A percentile compares a stretch with the other conserved stretches of the same genome.
Evolutionary conservation across 2,888 invertebrate genomes (phyloP).

Genomic region (Drosophila lacicola): DNA sequence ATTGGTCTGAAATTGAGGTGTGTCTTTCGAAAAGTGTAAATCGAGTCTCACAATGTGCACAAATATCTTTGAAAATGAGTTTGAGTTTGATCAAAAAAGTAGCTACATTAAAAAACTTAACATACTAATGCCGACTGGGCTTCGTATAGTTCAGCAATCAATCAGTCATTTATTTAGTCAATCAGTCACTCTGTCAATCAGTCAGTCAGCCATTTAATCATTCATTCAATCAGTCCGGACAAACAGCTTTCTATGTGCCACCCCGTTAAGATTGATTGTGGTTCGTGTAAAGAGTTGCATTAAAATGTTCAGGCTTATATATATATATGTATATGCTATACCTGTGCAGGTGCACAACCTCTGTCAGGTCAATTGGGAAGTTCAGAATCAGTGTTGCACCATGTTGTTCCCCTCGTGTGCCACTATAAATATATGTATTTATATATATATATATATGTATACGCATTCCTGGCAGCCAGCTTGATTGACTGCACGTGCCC

Average conservation of each 20-base stretch:
- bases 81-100: too few species aligned
- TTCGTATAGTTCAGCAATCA: too few species aligned
- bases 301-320: neutral
- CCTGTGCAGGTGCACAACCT: constrained; percentile 6
- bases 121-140: too few species aligned
- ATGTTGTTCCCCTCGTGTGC: constrained; percentile 21
- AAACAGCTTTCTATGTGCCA: neutral
- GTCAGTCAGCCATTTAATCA: too few species aligned
- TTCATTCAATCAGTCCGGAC: too few species aligned
- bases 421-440: constrained; percentile 4
- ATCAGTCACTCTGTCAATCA: too few species aligned
- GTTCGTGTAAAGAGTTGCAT: neutral
- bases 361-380: constrained; percentile 8
- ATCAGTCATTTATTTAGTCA: too few species aligned
- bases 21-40: too few species aligned
- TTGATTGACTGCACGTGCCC: constrained; percentile 58
- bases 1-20: too few species aligned
- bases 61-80: too few species aligned
- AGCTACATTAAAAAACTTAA: too few species aligned
- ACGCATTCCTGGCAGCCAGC: constrained; percentile 6
- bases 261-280: neutral
- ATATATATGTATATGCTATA: neutral
- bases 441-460: neutral
- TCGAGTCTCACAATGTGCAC: too few species aligned
- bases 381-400: constrained; percentile 15